A percentile compares a stretch with the other conserved stretches of the same genome.
Evolutionary conservation across 2,113 vertebrate species (phyloP).

Genomic region (Chelonoidis abingdonii): DNA sequence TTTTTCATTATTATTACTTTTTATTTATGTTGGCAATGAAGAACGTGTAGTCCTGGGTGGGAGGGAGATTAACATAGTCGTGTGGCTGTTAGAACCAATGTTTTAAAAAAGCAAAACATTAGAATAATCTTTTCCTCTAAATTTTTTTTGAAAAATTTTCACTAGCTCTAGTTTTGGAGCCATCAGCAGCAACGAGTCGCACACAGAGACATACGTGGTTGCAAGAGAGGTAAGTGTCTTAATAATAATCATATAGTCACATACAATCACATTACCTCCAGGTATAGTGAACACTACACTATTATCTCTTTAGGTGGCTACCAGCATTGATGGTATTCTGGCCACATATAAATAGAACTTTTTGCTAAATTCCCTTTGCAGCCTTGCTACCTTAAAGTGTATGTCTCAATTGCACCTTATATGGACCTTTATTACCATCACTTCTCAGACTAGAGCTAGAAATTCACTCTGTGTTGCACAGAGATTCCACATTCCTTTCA

Average conservation of each 20-base stretch:
- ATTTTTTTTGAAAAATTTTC: background rate
- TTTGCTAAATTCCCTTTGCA: background rate
- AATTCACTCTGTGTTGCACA: background rate
- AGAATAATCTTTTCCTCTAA: background rate
- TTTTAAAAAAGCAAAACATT: background rate
- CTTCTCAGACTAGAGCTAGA: background rate
- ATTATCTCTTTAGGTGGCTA: background rate
- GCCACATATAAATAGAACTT: fast-evolving
- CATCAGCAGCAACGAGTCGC: background rate
- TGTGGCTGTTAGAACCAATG: background rate
- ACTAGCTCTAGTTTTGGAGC: background rate
- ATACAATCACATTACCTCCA: background rate
- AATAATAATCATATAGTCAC: background rate
- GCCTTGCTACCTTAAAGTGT: background rate
- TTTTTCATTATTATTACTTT: background rate
- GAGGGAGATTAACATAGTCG: background rate
- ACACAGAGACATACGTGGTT: background rate
- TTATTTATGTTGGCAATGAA: background rate
- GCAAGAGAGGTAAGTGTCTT: fast-evolving
- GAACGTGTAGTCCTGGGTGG: background rate
- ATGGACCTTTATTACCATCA: background rate
- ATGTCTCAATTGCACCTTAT: background rate
- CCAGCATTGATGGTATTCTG: background rate
- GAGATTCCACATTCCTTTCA: background rate
- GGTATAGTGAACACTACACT: background rate